Base-by-base conservation (phyloP, 2,113 vertebrate genomes). In the Oxyura jamaicensis region DNA sequence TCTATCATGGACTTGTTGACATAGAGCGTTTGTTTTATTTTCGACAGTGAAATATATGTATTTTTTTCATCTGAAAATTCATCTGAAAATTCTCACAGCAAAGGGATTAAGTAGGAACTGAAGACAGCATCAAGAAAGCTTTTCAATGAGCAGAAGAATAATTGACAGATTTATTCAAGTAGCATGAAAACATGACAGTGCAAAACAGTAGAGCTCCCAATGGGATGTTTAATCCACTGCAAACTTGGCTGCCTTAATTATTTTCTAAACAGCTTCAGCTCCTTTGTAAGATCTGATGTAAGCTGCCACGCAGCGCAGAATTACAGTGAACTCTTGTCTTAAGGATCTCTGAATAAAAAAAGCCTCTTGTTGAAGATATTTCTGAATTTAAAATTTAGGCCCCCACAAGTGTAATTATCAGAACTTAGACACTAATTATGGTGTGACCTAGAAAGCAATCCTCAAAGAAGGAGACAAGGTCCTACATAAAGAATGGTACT, bases 81-180 rank as follows among this genome's bases (percentile, higher is more conserved):
- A 75, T 93, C 36, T 72, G 65, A 78, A 94, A 82, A 76, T 82
- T 90, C 80, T 94, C 76, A 78, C 33, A 81, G 69, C 17, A 48
- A 71, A 92, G 56, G 33, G 46, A 86, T 63, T 79, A 91, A 83
- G 67, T 65, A 83, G 77, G 31, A 88, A 56, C 5, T 75, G 86
- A 94, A 91, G 77, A 82, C 0, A 66, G 60, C 36, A 58, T 56
- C 79, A 82, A 84, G 80, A 28, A 95, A 92, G 48, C 50, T 78
- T 83, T 83, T 90, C 88, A 86, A 25, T 48, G 76, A 94, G 67
- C 60, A 86, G 87, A 94, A 86, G 86, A 96, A 35, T 91, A 90
- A 94, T 8, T 86, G 56, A 81, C 83, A 83, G 83, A 90, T 88
- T 91, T 90, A 90, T 86, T 95, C 60, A 86, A 75, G 60, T 3